These are phyloP conservation scores for Heliconius melpomene DNA, from an alignment of 1,140 invertebrate species.

Conservation along the genomic window DNA sequence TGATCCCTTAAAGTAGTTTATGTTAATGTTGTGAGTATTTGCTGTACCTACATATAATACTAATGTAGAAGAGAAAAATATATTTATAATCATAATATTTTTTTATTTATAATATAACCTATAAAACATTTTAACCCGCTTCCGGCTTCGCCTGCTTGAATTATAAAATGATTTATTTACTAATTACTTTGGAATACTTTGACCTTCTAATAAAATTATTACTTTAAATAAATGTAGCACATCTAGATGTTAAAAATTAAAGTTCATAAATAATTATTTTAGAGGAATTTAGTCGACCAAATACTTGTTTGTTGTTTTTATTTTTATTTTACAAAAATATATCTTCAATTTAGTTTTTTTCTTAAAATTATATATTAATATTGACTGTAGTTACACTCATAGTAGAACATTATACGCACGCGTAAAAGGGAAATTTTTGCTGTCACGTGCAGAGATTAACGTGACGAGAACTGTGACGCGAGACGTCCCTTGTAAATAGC, in stretches of 20 bases:
- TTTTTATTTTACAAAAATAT: too few species aligned
- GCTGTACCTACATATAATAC: neutral
- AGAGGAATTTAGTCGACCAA: too few species aligned
- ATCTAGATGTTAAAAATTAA: too few species aligned
- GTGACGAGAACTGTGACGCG: slow-evolving; percentile 6
- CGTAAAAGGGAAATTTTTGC: neutral
- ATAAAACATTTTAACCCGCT: neutral
- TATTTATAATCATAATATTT: neutral
- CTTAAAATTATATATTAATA: neutral
- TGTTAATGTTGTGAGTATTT: neutral
- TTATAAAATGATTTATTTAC: too few species aligned
- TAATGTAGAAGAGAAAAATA: neutral
- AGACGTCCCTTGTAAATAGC: slow-evolving; percentile 2
- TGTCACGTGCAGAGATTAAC: slow-evolving; percentile 8
- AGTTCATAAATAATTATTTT: too few species aligned
- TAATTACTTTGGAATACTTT: too few species aligned
- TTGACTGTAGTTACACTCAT: neutral
- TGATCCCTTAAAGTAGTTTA: slow-evolving; percentile 4
- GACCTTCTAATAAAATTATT: too few species aligned
- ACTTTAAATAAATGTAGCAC: too few species aligned
- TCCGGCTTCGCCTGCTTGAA: too few species aligned
- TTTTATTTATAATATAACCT: neutral
- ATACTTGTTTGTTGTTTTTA: too few species aligned
- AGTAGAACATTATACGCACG: neutral
- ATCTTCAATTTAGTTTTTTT: neutral